Conservation (phyloP, 2,113 vertebrate species). For the Datnioides undecimradiatus region DNA sequence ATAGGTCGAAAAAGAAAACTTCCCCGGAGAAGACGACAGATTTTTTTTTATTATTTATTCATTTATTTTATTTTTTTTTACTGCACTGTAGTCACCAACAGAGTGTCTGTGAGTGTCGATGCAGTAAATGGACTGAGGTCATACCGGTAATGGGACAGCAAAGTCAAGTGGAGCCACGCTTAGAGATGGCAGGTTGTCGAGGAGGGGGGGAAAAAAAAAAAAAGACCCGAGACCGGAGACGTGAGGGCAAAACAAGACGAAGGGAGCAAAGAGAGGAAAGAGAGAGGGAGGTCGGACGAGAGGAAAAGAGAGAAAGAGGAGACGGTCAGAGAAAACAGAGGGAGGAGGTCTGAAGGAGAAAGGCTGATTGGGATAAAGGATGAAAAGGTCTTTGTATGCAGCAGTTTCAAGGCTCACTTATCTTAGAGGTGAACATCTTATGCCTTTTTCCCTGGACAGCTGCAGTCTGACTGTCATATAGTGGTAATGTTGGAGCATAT, state of each 20-base stretch:
- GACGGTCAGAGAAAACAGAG: background rate
- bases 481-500: conserved; percentile 29
- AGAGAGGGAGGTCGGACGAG: background rate
- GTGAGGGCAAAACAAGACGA: conserved; percentile 50
- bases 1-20: conserved; percentile 33
- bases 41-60: too few species aligned
- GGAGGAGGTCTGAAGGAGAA: background rate
- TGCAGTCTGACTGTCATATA: conserved; percentile 21
- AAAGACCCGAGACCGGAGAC: too few species aligned
- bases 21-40: background rate
- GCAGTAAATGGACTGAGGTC: conserved; percentile 70
- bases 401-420: conserved; percentile 47
- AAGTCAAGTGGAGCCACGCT: conserved; percentile 66
- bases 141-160: conserved; percentile 61
- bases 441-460: conserved; percentile 15
- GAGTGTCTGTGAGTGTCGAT: conserved; percentile 43
- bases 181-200: conserved; percentile 58
- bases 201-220: background rate
- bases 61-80: too few species aligned
- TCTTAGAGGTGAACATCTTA: conserved; percentile 33
- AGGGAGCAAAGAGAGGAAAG: conserved; percentile 10
- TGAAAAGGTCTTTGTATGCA: conserved; percentile 3
- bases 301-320: background rate
- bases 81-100: conserved; percentile 30
- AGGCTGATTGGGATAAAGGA: conserved; percentile 9